Evolutionary conservation across 2,113 vertebrate species (phyloP).

Genomic region (Myotis davidii): DNA sequence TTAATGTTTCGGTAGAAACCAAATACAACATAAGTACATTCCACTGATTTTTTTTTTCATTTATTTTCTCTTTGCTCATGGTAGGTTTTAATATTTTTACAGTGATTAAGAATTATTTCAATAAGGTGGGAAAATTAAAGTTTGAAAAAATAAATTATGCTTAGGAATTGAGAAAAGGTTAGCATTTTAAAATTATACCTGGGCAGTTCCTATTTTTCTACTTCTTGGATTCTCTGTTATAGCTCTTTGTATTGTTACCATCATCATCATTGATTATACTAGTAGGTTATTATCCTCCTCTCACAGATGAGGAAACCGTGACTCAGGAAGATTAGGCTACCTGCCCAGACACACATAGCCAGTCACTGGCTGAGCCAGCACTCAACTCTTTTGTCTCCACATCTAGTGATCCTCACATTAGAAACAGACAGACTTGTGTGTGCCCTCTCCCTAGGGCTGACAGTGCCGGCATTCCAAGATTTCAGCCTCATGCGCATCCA

Average conservation of each 20-base stretch:
- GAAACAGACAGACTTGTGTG: not conserved
- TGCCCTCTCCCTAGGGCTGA: not conserved
- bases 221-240: not conserved
- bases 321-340: not conserved
- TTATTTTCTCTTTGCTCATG: not conserved
- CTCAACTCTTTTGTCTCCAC: not conserved
- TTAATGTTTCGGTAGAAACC: not conserved
- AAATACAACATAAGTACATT: not conserved
- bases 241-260: not conserved
- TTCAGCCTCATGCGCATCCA: not conserved
- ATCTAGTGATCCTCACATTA: not conserved
- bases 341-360: not conserved
- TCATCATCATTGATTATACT: not conserved
- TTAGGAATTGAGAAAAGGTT: not conserved
- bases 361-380: not conserved
- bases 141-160: not conserved
- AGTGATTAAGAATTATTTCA: slow-evolving; percentile 15
- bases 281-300: not conserved
- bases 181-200: not conserved
- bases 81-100: not conserved
- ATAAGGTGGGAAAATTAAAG: slow-evolving; percentile 1
- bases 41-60: not conserved
- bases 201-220: not conserved
- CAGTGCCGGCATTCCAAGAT: not conserved
- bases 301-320: not conserved